Evolutionary conservation across 2,888 invertebrate genomes (phyloP), one percentile per base, ranked within the genome.

Genomic region (Cerceris rybyensis): DNA sequence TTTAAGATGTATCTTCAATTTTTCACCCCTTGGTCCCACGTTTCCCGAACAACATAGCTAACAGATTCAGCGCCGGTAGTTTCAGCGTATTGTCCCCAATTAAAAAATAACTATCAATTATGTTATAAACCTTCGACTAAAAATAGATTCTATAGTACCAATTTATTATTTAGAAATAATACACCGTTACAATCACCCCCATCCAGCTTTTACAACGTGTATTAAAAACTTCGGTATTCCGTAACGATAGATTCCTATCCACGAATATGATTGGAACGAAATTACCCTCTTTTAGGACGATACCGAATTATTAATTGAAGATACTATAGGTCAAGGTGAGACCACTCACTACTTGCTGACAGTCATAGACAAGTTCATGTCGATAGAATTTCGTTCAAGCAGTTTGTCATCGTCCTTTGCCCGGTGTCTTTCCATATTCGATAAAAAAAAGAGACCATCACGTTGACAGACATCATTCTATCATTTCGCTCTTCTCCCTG

Each of bases 241-340:
- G 4, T 28, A 28, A 28, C 28, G 28, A 28, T 28, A 28, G 28
- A 28, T 28, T 69, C 58, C 63, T 64, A 64, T 6, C 67, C 14
- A 39, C 5, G 58, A 14, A 41, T 28, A 57, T 49, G 16, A 57
- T 28, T 64, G 60, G 9, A 50, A 14, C 39, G 8, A 70, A 16
- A 55, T 55, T 17, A 50, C 57, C 43, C 52, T 66, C 59, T 58
- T 82, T 79, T 68, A 73, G 59, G 49, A 0, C 17, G 28, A 7
- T 0, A 6, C 0, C 79, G 41, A 77, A 84, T 74, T 71, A 84
- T 74, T 73, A 67, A 81, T 59, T 14, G n/a, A 5, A 57, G 14
- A 50, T 17, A 69, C n/a, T 13, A 17, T 50, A 59, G 82, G 82
- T 79, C 85, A 83, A 83, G 85, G 83, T 65, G 13, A 17, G 46